Evolutionary conservation across 2,113 vertebrate species (phyloP).

Genomic region (Gambusia holbrooki): DNA sequence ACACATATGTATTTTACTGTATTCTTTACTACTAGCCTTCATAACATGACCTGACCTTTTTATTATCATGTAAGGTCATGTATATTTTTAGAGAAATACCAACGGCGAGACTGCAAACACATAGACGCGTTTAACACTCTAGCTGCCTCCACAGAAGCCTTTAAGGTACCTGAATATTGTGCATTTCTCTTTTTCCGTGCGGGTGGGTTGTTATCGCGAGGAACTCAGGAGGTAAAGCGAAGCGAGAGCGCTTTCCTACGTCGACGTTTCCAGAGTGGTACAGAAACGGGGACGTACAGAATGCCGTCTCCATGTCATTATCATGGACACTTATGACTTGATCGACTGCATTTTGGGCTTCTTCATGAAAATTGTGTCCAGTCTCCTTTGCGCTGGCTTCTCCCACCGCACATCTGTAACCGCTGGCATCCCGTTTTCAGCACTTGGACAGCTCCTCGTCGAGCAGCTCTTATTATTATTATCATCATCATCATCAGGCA

Average conservation of each 20-base stretch:
- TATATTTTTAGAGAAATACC: neutral
- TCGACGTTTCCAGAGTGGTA: conserved; percentile 61
- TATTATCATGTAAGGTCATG: neutral
- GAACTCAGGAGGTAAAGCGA: conserved; percentile 68
- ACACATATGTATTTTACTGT: neutral
- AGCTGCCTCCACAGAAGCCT: neutral
- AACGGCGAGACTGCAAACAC: neutral
- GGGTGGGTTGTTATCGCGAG: conserved; percentile 72
- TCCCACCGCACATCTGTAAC: conserved; percentile 46
- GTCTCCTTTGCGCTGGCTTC: conserved; percentile 11
- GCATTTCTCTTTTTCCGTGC: conserved; percentile 3
- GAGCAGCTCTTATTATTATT: conserved; percentile 30
- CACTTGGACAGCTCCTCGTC: conserved; percentile 78
- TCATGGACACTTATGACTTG: neutral
- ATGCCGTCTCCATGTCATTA: conserved; percentile 7
- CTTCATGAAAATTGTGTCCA: neutral
- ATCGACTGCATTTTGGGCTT: neutral
- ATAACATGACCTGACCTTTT: neutral
- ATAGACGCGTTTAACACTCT: neutral
- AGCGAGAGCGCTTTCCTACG: conserved; percentile 62
- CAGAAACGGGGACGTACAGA: conserved; percentile 33
- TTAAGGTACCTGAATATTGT: neutral
- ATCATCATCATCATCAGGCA: conserved; percentile 37
- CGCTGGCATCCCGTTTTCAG: conserved; percentile 66
- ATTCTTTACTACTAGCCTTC: neutral